Base-by-base conservation (phyloP, 2,113 vertebrate species). In the Gopherus evgoodei region DNA sequence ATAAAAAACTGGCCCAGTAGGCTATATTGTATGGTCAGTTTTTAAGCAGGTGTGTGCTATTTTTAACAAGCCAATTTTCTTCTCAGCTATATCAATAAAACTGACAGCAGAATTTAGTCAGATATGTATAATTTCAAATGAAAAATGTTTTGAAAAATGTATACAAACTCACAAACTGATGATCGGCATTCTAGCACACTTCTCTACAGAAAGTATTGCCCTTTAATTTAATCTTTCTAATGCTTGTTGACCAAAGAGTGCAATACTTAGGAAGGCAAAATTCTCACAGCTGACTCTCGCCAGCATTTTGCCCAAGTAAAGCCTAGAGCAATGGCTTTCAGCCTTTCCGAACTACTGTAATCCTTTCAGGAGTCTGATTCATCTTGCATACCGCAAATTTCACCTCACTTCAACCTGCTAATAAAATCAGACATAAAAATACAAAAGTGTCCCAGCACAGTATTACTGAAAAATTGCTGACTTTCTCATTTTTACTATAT, bases 191-290 rank as follows among this genome's bases (percentile, higher is more conserved):
- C n/a, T 92, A 75, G 95, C 86, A 96, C 91, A 92, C 86, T 95
- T 93, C 81, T 62, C 85, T 95, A 91, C 87, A 91, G 93, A 97
- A 97, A 97, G 96, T 91, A 92, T 65, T 92, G 86, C 90, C 35
- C 83, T 80, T 95, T 96, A 96, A 96, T 96, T 97, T 95, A 92
- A 91, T 95, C 92, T 90, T 96, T 95, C 95, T 95, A 94, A 96
- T 49, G 89, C 92, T 97, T 94, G 84, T 96, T 96, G 96, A 93
- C 94, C 96, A 93, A 96, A 92, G 88, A 96, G 94, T 93, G 96
- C 96, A 96, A 96, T 94, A 95, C 86, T 93, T 95, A 87, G 92
- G 95, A 96, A 96, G 95, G 96, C 89, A 96, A 96, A 96, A 95
- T 91, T 95, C 87, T 91, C 91, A 91, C 95, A 95, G 96, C 93